Base-by-base conservation (phyloP, 2,113 vertebrate species). In the Melanostigma gelatinosum region DNA sequence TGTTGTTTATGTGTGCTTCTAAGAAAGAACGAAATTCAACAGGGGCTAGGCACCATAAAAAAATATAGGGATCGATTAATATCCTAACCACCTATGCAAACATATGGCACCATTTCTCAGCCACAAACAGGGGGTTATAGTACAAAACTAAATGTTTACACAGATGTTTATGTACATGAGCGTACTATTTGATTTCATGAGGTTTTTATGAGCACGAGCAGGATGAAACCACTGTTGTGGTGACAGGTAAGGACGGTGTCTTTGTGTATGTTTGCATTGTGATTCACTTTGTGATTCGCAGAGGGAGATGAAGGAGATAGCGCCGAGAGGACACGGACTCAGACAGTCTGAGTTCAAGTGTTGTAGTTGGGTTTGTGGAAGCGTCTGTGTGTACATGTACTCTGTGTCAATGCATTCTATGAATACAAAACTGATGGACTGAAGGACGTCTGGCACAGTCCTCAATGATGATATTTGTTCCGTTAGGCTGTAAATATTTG, bases 191-290 rank as follows among this genome's bases (percentile, higher is more conserved):
- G 48, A 50, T 20, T 50, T 50, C 4, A 18, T 50, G 8, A 48
- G 16, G 15, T 29, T 22, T 36, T 22, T 36, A 9, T 24, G 42
- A 48, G 48, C 6, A n/a, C 15, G 48, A 54, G 46, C 15, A 63
- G 8, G 44, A 52, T 50, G 13, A 48, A 38, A 73, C 18, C 9
- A 29, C 40, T 27, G 40, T 38, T 20, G 34, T 9, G 18, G 22
- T 10, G 54, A 12, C 4, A n/a, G 10, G 8, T 66, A 24, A 40
- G 11, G 60, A 52, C 22, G 10, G 29, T n/a, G 3, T 61, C 27
- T 46, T 44, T 15, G 55, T 16, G 40, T 62, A 4, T 50, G 48
- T 71, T 55, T 65, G 36, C 58, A 42, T 32, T 74, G 63, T 67
- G 61, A 66, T 27, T 73, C 20, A 10, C 42, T 50, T 8, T 40